Conservation (phyloP, 2,888 invertebrate species). For the Volucella bombylans region DNA sequence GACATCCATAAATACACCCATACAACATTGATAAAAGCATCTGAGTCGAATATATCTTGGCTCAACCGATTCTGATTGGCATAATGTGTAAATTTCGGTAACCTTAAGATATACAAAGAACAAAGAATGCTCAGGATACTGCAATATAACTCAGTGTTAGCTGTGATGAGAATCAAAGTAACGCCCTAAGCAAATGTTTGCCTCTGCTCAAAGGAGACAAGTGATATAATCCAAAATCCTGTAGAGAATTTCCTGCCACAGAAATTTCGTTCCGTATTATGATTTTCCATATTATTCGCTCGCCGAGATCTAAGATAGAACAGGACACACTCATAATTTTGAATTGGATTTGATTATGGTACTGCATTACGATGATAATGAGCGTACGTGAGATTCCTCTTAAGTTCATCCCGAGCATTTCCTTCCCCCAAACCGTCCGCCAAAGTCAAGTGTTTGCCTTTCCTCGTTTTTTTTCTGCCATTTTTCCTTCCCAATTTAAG, state of each 20-base stretch:
- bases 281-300: slow-evolving; percentile 52
- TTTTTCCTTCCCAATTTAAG: not conserved
- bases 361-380: slow-evolving; percentile 52
- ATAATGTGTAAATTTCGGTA: slow-evolving; percentile 53
- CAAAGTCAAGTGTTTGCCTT: slow-evolving; percentile 16
- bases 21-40: too few species aligned
- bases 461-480: not conserved
- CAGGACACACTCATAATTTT: slow-evolving; percentile 67
- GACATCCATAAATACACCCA: too few species aligned
- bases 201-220: slow-evolving; percentile 53
- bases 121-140: not conserved
- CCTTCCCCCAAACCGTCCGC: not conserved
- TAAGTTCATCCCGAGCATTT: slow-evolving; percentile 24
- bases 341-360: slow-evolving; percentile 64
- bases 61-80: slow-evolving; percentile 54
- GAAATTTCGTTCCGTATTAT: slow-evolving; percentile 36
- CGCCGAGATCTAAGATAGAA: slow-evolving; percentile 64
- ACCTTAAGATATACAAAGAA: slow-evolving; percentile 25
- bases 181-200: slow-evolving; percentile 69
- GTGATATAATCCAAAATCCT: slow-evolving; percentile 63
- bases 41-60: not conserved
- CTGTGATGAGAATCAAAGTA: slow-evolving; percentile 54
- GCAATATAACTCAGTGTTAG: slow-evolving; percentile 35
- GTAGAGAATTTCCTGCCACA: slow-evolving; percentile 33
- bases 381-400: slow-evolving; percentile 64